Evolutionary conservation across 2,888 invertebrate genomes (phyloP), one percentile per base, ranked within the genome.

Genomic region (Gerris lacustris): DNA sequence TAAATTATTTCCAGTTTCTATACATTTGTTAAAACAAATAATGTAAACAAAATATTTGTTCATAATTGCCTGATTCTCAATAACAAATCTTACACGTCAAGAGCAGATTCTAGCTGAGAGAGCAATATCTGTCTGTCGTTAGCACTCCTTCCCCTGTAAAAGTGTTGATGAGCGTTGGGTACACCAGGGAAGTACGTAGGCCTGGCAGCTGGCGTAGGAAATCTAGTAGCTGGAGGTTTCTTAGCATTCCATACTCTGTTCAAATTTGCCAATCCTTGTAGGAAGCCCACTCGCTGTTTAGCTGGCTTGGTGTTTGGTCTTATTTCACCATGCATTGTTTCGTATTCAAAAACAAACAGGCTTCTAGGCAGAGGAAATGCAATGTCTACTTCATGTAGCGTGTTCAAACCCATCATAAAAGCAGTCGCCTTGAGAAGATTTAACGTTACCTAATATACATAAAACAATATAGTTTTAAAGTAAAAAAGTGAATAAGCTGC

Each of bases 321-420:
- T 9, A 55, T 6, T 63, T n/a, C 9, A 15, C 47, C 9, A 17
- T 68, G 17, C 68, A 7, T 17, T 45, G 45, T 64, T 31, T 7
- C 17, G 64, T 64, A 64, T 18, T 18, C 18, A 64, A 64, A 18
- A 9, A 9, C 9, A 64, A 71, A 67, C 7, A 69, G 67, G 45
- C 68, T 72, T 62, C 67, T 70, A 0, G 75, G 75, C 2, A 75
- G 67, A 2, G 75, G 75, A 6, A 74, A 71, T 15, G 68, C 66
- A n/a, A 75, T 72, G 67, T 75, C 75, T n/a, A 74, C 66, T 67
- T 75, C 75, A 66, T 75, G 75, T 5, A 75, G 71, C 0, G 75
- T 74, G 71, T 73, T 72, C 44, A 75, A 68, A n/a, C 71, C 70
- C 45, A 69, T 72, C 67, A 69, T 72, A 47, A 71, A 72, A 17